Base-by-base conservation (phyloP, 2,797 vertebrate species). In the Etheostoma perlongum region DNA sequence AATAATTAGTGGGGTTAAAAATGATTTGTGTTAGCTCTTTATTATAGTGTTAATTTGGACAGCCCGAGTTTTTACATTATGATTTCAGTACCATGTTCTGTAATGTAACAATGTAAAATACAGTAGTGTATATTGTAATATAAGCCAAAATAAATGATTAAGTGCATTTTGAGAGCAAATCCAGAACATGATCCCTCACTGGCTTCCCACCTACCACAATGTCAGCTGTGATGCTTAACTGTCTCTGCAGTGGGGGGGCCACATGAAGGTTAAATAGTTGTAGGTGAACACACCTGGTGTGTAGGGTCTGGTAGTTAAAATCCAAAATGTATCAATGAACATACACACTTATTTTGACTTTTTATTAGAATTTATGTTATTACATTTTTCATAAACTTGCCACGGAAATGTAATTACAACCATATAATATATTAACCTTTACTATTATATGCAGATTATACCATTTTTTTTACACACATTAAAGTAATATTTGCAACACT, bases 311-410 rank as follows among this genome's bases (percentile, higher is more conserved):
- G 7, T 11, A 6, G n/a, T 58, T 52, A 15, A 66, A 74, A 23
- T 36, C 11, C 15, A 59, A 51, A 25, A 40, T 73, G n/a, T 51
- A 52, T 59, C 33, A 33, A 58, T 58, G 47, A 66, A 52, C 33
- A 51, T 51, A 27, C 33, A 0, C 47, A 25, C 5, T 44, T 25
- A 63, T 42, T 46, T 63, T 25, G 13, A 36, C 36, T 62, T 42
- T 23, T 44, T 19, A n/a, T 66, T 44, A 48, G 2, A 53, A 14
- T 33, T 57, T n/a, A 46, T 58, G 2, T 4, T 15, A 16, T 51
- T 15, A 7, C 1, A n/a, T 15, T 23, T 49, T 30, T 72, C 13
- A 76, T 21, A 14, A 47, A 19, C 1, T 14, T 46, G 4, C 18
- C 49, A 21, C 14, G 14, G 25, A 53, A 59, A 33, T 61, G 8